A percentile compares a stretch with the other conserved stretches of the same genome.
phyloP scores from a whole-genome alignment of 2,797 vertebrate species.

The Chloroceryle inda region DNA sequence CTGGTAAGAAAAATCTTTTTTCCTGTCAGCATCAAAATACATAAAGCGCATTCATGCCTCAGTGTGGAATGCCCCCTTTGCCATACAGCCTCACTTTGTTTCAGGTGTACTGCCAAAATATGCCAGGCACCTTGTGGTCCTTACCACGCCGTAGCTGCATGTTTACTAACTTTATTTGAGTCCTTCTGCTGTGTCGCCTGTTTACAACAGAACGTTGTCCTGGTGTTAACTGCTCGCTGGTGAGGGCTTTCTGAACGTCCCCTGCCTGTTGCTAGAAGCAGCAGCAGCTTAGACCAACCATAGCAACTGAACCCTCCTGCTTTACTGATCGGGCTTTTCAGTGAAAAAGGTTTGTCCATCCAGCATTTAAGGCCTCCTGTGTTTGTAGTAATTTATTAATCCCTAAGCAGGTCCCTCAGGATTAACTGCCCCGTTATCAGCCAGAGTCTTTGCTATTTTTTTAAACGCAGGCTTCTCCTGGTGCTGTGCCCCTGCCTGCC shows the following conservation, averaged over 20 bases:
- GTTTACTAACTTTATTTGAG: background rate
- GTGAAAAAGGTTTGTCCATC: background rate
- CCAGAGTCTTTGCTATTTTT: background rate
- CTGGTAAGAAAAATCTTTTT: background rate
- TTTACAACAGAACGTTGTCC: too few species aligned
- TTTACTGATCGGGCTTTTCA: too few species aligned
- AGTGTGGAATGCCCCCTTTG: background rate
- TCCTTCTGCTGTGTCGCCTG: background rate
- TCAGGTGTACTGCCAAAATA: background rate
- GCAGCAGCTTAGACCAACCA: background rate
- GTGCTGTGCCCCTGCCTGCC: accelerated
- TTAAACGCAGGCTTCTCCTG: accelerated
- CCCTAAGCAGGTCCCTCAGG: background rate
- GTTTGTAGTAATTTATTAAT: too few species aligned
- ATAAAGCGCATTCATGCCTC: background rate
- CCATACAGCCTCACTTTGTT: background rate
- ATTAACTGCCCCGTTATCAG: accelerated
- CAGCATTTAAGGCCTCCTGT: background rate
- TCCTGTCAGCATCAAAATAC: background rate
- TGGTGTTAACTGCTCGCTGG: accelerated
- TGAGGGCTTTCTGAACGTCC: accelerated
- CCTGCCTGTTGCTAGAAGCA: accelerated
- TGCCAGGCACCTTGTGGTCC: background rate
- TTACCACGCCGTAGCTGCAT: background rate
- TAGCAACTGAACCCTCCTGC: background rate